A percentile compares a stretch with the other conserved stretches of the same genome.
Conservation (phyloP, 2,888 invertebrate species). For the Dryobotodes eremita region DNA sequence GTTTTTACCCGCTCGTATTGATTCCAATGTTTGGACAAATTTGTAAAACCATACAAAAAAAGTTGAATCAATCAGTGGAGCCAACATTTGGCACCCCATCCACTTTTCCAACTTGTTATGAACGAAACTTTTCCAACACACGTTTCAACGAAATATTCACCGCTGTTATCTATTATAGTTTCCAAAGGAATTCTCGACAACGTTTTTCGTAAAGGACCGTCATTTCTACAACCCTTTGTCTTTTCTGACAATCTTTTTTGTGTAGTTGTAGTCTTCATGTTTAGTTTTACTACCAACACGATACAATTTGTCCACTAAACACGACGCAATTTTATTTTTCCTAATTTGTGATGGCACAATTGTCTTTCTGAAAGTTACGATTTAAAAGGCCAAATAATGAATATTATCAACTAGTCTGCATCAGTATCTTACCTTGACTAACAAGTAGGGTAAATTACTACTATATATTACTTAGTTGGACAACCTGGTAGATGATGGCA, state of each 20-base stretch:
- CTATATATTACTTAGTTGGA: not conserved
- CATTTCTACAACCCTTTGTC: not conserved
- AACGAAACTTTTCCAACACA: conserved; percentile 2
- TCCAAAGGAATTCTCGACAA: conserved; percentile 8
- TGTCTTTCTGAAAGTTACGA: not conserved
- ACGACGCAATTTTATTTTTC: not conserved
- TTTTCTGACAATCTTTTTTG: not conserved
- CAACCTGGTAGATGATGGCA: not conserved
- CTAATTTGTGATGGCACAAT: not conserved
- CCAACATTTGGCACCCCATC: not conserved
- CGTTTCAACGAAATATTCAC: conserved; percentile 14
- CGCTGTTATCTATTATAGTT: conserved; percentile 8
- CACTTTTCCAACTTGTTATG: conserved; percentile 8
- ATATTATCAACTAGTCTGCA: not conserved
- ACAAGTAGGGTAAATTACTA: not conserved
- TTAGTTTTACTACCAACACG: not conserved
- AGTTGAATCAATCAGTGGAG: conserved; percentile 12
- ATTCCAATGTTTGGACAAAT: conserved; percentile 32
- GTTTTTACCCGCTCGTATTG: conserved; percentile 68
- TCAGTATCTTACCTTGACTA: not conserved
- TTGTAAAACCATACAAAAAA: not conserved
- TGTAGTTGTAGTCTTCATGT: not conserved
- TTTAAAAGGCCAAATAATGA: not conserved
- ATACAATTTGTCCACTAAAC: not conserved
- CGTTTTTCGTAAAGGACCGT: not conserved